A percentile compares a stretch with the other conserved stretches of the same genome.
Conservation (phyloP, 2,113 vertebrate species). For the Archilochus colubris region DNA sequence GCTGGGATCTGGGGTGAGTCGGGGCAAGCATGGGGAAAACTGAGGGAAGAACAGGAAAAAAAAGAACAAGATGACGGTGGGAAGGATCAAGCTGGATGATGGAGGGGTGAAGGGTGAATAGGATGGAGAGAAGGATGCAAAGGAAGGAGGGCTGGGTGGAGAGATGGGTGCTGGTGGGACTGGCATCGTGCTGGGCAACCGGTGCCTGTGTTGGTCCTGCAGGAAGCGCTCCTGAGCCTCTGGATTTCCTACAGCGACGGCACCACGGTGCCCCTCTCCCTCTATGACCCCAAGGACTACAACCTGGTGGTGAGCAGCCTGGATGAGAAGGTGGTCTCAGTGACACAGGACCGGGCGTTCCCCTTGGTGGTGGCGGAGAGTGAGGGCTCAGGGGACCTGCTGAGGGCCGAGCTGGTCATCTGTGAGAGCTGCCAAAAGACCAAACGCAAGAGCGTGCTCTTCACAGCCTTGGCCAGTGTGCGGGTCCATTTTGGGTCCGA, state of each 20-base stretch:
- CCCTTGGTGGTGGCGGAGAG: slow-evolving; percentile 89
- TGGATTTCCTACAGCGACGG: slow-evolving; percentile 97
- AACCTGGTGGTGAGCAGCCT: slow-evolving; percentile 89
- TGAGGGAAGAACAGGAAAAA: background rate
- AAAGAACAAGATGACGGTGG: background rate
- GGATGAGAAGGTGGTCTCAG: slow-evolving; percentile 86
- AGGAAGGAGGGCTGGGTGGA: background rate
- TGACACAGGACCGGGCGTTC: slow-evolving; percentile 87
- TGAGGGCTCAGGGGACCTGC: slow-evolving; percentile 85
- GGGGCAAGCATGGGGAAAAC: fast-evolving
- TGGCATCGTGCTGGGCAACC: slow-evolving; percentile 41
- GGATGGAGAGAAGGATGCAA: background rate
- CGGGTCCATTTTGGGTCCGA: slow-evolving; percentile 88
- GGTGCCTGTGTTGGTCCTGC: slow-evolving; percentile 33
- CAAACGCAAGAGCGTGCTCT: slow-evolving; percentile 93
- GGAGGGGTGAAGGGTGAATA: background rate
- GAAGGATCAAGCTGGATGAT: background rate
- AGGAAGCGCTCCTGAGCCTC: slow-evolving; percentile 94
- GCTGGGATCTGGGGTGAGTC: background rate
- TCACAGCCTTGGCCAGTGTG: slow-evolving; percentile 82
- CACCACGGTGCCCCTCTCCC: slow-evolving; percentile 87
- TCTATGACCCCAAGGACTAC: slow-evolving; percentile 95
- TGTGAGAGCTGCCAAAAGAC: slow-evolving; percentile 96
- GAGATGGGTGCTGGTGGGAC: background rate
- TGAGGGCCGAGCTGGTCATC: slow-evolving; percentile 91